Evolutionary conservation across 2,888 invertebrate genomes (phyloP), one percentile per base, ranked within the genome.

Genomic region (Brenthis daphne): DNA sequence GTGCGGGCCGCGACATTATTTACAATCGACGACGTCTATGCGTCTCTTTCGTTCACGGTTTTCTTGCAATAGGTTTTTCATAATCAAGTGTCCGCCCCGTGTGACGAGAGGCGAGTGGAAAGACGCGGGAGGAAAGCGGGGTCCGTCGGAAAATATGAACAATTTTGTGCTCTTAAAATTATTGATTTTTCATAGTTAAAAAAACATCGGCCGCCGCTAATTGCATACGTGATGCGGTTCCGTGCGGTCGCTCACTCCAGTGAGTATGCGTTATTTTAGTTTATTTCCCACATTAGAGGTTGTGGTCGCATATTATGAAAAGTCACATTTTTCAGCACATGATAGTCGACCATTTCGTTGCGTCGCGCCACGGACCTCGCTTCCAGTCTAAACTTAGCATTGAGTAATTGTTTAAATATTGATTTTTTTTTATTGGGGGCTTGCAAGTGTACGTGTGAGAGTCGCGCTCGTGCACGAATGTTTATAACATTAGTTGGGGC

Each of bases 151-250:
- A 91, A 90, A 90, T 90, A 92, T 90, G 89, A 90, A 89, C 89
- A 90, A 86, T 84, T 82, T 85, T 82, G 87, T 86, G 82, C 87
- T 87, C 86, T 86, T 88, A 90, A 90, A 90, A 87, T 87, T 92
- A 93, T 92, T 92, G 92, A 92, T 92, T 90, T 91, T 92, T 82
- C 87, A 86, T 87, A 87, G 89, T 85, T 84, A 89, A 88, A 90
- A 88, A 89, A 89, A 85, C 84, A 85, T 77, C 77, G 77, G 76
- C 72, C 78, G 77, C 76, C 76, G 78, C 82, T 88, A 88, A 88
- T 89, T 88, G 89, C 85, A 88, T 85, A 84, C 82, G 87, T 84
- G 85, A 84, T 85, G 85, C 80, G 80, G 76, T 73, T 79, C 76
- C 80, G 79, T 73, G 76, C 80, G 82, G 82, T 77, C 80, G 80